phyloP scores from a whole-genome alignment of 2,113 vertebrate genomes.

The Neomonachus schauinslandi region DNA sequence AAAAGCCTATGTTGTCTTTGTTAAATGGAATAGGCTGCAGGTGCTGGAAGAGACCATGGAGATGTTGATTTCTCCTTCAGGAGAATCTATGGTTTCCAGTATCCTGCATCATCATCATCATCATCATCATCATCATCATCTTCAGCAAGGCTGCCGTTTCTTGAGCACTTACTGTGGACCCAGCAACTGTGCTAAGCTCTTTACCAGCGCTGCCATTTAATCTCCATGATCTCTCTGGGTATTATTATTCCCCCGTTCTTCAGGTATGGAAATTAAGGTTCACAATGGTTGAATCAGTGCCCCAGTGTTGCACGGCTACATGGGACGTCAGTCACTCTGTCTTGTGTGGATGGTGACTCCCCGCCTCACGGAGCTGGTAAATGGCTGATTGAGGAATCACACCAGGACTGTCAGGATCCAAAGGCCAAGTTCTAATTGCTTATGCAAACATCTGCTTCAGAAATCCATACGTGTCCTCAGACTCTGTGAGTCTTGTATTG shows the following conservation, averaged over 20 bases:
- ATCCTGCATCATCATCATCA: too few relatives aligned
- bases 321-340: not conserved
- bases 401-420: not conserved
- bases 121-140: too few relatives aligned
- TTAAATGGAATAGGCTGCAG: not conserved
- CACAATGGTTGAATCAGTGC: not conserved
- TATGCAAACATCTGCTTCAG: not conserved
- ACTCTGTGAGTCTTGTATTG: not conserved
- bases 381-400: not conserved
- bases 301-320: not conserved
- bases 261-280: not conserved
- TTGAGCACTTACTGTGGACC: not conserved
- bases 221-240: not conserved
- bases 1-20: not conserved
- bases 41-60: not conserved
- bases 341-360: not conserved
- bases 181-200: not conserved
- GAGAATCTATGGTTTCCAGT: not conserved
- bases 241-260: not conserved
- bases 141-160: not conserved
- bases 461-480: not conserved
- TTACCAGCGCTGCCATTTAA: not conserved
- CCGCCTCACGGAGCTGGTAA: not conserved
- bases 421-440: not conserved
- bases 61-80: not conserved